These are phyloP conservation scores for Spinus pinus DNA, from an alignment of 2,797 vertebrate genomes.

Conservation along the genomic window DNA sequence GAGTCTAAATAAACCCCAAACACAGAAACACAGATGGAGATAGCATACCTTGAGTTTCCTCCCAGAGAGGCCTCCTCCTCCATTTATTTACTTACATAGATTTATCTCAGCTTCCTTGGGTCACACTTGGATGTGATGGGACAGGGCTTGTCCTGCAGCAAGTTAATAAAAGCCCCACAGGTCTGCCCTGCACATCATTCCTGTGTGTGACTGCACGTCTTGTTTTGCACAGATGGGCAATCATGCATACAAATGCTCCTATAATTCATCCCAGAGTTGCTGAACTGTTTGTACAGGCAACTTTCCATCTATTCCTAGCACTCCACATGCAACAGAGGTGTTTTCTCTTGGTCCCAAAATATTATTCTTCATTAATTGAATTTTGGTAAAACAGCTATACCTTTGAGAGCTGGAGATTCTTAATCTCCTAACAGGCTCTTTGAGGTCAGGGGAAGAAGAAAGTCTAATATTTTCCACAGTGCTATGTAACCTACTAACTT, in stretches of 20 bases:
- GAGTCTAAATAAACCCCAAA: neutral
- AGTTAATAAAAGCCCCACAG: neutral
- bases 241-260: constrained; percentile 11
- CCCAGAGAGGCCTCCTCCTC: neutral
- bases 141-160: neutral
- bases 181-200: neutral
- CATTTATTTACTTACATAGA: neutral
- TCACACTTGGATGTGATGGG: neutral
- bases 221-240: constrained; percentile 16
- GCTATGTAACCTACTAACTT: neutral
- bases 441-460: neutral
- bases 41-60: neutral
- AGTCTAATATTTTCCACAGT: neutral
- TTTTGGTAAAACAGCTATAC: neutral
- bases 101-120: neutral
- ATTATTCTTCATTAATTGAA: constrained; percentile 44
- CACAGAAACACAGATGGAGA: neutral
- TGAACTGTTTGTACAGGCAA: constrained; percentile 25
- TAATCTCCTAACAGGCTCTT: neutral
- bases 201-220: neutral
- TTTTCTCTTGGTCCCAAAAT: constrained; percentile 48
- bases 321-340: constrained; percentile 7
- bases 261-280: constrained; percentile 10
- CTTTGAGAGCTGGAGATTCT: constrained; percentile 15
- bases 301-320: constrained; percentile 11